A percentile compares a stretch with the other conserved stretches of the same genome.
Evolutionary conservation across 2,113 vertebrate species (phyloP).

Genomic region (Atherinomorus stipes): DNA sequence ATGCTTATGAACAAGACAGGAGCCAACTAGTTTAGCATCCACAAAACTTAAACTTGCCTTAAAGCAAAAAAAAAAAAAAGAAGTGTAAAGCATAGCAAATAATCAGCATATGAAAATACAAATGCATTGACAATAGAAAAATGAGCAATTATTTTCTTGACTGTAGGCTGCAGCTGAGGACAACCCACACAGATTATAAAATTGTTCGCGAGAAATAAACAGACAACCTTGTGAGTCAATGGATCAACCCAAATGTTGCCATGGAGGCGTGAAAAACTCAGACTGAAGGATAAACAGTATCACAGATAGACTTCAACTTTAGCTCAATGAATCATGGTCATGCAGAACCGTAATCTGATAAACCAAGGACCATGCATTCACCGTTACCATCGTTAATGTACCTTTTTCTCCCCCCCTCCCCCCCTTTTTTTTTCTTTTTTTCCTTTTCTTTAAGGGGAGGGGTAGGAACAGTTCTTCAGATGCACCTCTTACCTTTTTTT

Average conservation of each 20-base stretch:
- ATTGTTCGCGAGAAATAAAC: slow-evolving; percentile 50
- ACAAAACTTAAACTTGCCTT: slow-evolving; percentile 21
- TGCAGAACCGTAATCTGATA: slow-evolving; percentile 73
- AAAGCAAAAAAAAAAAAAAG: background rate
- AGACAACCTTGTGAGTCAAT: slow-evolving; percentile 34
- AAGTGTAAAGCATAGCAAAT: slow-evolving; percentile 51
- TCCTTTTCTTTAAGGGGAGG: background rate
- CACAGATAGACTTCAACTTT: slow-evolving; percentile 1
- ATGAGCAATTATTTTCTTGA: slow-evolving; percentile 61
- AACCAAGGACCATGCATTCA: slow-evolving; percentile 72
- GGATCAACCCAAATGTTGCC: slow-evolving; percentile 42
- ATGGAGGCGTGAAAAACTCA: slow-evolving; percentile 22
- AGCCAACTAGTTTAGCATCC: slow-evolving; percentile 32
- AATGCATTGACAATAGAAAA: slow-evolving; percentile 71
- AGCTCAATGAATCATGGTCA: slow-evolving; percentile 24
- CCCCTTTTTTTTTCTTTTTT: background rate
- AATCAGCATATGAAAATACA: slow-evolving; percentile 70
- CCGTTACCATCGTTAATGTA: slow-evolving; percentile 62
- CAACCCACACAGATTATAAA: slow-evolving; percentile 55
- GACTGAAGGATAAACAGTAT: slow-evolving; percentile 20
- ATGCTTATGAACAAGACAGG: slow-evolving; percentile 8
- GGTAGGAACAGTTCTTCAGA: slow-evolving; percentile 37
- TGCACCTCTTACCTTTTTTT: slow-evolving; percentile 43
- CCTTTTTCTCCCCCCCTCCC: slow-evolving; percentile 30
- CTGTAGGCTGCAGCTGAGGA: slow-evolving; percentile 13